Evolutionary conservation across 2,797 vertebrate species (phyloP).

Genomic region (Chiroxiphia lanceolata): DNA sequence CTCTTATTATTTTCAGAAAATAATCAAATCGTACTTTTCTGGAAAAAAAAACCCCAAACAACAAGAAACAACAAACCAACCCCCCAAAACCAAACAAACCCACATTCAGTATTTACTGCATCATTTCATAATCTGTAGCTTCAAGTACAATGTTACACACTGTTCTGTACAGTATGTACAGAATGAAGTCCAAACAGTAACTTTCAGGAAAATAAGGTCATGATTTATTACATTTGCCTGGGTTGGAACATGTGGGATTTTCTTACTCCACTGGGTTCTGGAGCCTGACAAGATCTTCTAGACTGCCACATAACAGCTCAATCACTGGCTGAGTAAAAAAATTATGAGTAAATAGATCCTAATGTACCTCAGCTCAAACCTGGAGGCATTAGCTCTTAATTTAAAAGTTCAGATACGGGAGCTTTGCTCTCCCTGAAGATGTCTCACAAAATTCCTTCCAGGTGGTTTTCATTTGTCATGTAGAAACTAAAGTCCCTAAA

Average conservation of each 20-base stretch:
- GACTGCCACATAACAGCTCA: neutral
- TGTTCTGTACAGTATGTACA: neutral
- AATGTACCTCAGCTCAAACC: neutral
- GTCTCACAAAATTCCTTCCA: neutral
- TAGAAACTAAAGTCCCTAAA: neutral
- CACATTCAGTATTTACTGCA: neutral
- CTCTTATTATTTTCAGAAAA: neutral
- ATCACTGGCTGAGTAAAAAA: neutral
- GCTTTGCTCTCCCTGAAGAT: neutral
- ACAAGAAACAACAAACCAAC: neutral
- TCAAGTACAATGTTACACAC: neutral
- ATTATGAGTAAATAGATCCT: neutral
- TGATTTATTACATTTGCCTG: neutral
- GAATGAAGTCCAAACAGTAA: neutral
- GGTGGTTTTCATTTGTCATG: neutral
- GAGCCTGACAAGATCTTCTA: neutral
- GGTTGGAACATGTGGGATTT: neutral
- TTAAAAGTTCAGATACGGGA: neutral
- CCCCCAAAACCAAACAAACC: neutral
- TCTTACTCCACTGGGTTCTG: neutral
- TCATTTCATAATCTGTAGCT: neutral
- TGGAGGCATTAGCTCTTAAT: neutral
- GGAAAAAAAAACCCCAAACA: neutral
- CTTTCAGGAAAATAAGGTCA: neutral
- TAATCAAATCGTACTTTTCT: neutral